phyloP scores from a whole-genome alignment of 2,113 vertebrate species.

The Solenodon paradoxus region DNA sequence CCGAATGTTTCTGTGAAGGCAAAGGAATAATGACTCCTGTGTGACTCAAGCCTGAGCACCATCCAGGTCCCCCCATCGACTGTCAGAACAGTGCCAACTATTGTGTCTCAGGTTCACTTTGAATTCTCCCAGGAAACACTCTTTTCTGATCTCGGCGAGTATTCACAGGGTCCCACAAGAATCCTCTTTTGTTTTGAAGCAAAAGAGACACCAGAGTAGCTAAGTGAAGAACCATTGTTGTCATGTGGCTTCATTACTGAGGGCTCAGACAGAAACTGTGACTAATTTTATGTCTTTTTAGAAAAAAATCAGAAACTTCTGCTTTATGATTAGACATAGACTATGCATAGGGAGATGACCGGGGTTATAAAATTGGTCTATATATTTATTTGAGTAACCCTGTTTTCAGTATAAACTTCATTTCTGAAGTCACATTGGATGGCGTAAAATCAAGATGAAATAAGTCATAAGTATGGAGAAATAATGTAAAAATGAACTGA shows the following conservation, averaged over 20 bases:
- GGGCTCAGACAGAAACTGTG: not conserved
- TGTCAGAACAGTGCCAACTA: conserved; percentile 66
- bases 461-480: too few relatives aligned
- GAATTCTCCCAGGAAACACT: not conserved
- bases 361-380: not conserved
- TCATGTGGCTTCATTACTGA: not conserved
- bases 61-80: conserved; percentile 52
- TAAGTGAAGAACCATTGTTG: not conserved
- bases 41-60: conserved; percentile 49
- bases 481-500: too few relatives aligned
- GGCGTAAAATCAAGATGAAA: conserved; percentile 9
- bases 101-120: conserved; percentile 57
- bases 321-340: not conserved
- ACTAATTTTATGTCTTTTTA: not conserved
- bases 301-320: not conserved
- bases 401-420: not conserved
- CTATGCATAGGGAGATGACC: not conserved
- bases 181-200: not conserved
- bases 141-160: conserved; percentile 38
- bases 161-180: not conserved
- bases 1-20: conserved; percentile 75
- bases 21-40: conserved; percentile 73
- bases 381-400: not conserved
- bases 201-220: not conserved
- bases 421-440: not conserved